Conservation (phyloP, 2,113 vertebrate genomes). For the Cinclus cinclus region DNA sequence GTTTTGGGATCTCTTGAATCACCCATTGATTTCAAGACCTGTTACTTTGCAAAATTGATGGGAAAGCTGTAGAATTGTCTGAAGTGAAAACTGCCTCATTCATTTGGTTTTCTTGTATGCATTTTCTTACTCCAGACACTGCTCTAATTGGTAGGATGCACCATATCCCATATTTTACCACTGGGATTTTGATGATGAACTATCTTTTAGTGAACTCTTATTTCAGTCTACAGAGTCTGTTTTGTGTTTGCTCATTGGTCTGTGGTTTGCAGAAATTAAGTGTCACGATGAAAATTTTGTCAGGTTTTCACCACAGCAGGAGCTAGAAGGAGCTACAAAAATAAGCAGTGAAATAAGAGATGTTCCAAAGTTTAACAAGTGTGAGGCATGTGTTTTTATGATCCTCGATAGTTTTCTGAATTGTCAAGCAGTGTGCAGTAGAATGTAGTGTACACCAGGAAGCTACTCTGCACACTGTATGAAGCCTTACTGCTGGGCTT, state of each 20-base stretch:
- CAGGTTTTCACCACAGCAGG: background rate
- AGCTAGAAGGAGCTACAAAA: constrained; percentile 35
- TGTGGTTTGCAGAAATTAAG: background rate
- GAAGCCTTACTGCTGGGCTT: background rate
- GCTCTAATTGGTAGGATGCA: background rate
- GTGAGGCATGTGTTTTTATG: background rate
- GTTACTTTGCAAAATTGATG: background rate
- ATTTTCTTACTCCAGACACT: background rate
- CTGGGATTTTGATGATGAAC: background rate
- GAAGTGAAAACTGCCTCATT: background rate
- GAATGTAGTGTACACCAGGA: background rate
- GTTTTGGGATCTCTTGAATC: background rate
- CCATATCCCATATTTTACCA: background rate
- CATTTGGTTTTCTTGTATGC: background rate
- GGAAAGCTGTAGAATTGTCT: background rate
- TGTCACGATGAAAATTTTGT: constrained; percentile 3
- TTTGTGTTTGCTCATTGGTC: background rate
- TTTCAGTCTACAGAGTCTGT: background rate
- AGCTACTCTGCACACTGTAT: background rate
- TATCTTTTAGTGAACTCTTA: background rate
- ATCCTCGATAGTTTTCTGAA: background rate
- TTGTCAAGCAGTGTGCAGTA: background rate
- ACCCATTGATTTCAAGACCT: background rate
- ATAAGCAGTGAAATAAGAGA: constrained; percentile 17
- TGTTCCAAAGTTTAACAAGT: constrained; percentile 41